Conservation (phyloP, 2,113 vertebrate genomes). For the Otus sunia region DNA sequence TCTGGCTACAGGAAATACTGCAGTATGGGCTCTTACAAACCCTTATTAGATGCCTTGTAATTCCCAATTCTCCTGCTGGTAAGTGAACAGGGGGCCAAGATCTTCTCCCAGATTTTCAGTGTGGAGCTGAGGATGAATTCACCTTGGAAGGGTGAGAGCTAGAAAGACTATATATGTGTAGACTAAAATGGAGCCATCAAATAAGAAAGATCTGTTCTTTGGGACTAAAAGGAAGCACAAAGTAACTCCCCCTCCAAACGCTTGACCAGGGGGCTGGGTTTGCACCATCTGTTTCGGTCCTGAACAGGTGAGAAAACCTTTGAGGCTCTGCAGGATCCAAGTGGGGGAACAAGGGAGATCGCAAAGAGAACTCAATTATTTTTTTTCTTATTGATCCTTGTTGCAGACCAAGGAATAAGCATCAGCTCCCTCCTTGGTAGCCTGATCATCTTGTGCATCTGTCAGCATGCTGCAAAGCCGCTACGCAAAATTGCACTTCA, state of each 20-base stretch:
- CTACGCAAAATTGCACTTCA: background rate
- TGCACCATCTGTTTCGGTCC: background rate
- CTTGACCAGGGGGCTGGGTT: accelerated
- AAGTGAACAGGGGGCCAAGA: background rate
- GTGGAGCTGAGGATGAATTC: background rate
- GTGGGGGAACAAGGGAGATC: background rate
- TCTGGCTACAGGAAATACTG: background rate
- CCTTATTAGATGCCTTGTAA: background rate
- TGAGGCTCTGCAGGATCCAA: background rate
- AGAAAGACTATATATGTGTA: background rate
- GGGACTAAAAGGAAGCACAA: background rate
- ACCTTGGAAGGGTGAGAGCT: background rate
- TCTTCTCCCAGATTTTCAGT: background rate
- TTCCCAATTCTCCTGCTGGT: background rate
- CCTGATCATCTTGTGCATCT: background rate
- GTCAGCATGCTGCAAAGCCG: background rate
- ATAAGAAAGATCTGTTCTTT: background rate
- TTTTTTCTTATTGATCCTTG: background rate
- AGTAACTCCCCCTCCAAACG: background rate
- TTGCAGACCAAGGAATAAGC: background rate
- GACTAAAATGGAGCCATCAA: background rate
- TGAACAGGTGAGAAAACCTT: background rate
- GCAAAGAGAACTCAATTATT: background rate
- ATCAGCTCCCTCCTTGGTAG: background rate
- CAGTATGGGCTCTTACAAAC: background rate